A percentile compares a stretch with the other conserved stretches of the same genome.
Conservation (phyloP, 2,113 vertebrate genomes). For the Syrmaticus mikado region DNA sequence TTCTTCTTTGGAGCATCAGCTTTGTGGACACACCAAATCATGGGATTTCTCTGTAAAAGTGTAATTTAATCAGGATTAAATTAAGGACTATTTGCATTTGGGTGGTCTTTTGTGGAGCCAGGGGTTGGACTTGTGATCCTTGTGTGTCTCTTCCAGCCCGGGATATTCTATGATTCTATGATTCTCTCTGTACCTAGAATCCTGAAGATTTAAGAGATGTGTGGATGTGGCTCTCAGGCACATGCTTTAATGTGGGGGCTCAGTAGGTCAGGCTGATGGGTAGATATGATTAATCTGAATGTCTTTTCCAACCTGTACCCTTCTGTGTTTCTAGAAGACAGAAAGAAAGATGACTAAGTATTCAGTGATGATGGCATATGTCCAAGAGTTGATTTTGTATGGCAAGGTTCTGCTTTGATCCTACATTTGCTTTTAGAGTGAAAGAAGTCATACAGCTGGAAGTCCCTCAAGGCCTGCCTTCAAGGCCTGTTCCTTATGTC, state of each 20-base stretch:
- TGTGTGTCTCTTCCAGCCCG: too few species aligned
- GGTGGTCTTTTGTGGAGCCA: too few species aligned
- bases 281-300: background rate
- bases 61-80: background rate
- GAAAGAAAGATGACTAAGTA: accelerated
- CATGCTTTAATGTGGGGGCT: background rate
- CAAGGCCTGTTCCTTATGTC: background rate
- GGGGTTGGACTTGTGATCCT: too few species aligned
- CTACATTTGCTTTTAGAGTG: background rate
- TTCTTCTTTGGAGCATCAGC: background rate
- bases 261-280: background rate
- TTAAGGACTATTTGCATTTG: background rate
- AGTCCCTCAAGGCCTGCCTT: background rate
- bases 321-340: background rate
- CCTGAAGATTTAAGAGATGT: background rate
- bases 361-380: background rate
- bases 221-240: background rate
- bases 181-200: background rate
- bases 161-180: too few species aligned
- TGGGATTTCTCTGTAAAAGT: background rate
- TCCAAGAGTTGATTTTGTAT: accelerated
- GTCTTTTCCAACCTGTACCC: background rate
- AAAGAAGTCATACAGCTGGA: background rate
- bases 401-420: background rate
- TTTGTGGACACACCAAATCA: background rate